Evolutionary conservation across 2,797 vertebrate genomes (phyloP).

Genomic region (Lagocephalus sceleratus): DNA sequence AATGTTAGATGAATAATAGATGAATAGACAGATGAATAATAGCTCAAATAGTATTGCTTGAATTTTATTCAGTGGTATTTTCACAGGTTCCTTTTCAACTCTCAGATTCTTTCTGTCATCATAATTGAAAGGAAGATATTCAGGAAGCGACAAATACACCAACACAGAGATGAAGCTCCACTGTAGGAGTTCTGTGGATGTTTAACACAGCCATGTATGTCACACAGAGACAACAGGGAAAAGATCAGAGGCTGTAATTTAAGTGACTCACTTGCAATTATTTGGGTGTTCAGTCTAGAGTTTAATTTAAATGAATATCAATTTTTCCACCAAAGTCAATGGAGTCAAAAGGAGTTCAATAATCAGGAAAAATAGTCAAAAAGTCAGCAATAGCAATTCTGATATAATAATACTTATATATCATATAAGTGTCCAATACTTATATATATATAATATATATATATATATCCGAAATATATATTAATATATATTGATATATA

Average conservation of each 20-base stretch:
- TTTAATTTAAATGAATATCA: slow-evolving; percentile 66
- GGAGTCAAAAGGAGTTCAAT: no score
- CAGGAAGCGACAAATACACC: slow-evolving; percentile 28
- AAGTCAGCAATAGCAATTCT: no score
- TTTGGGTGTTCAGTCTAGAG: slow-evolving; percentile 53
- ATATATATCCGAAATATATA: no score
- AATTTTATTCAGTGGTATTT: slow-evolving; percentile 36
- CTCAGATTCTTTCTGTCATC: slow-evolving; percentile 38
- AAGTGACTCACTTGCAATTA: slow-evolving; percentile 71
- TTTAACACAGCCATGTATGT: slow-evolving; percentile 33
- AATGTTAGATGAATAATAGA: slow-evolving; percentile 24
- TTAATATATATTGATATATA: no score
- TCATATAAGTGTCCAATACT: no score
- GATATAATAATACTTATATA: no score
- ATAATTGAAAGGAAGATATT: slow-evolving; percentile 49
- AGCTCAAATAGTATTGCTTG: slow-evolving; percentile 24
- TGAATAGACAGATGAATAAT: slow-evolving; percentile 24
- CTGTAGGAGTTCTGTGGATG: slow-evolving; percentile 19
- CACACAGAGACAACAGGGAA: slow-evolving; percentile 34
- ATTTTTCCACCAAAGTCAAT: no score
- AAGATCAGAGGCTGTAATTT: slow-evolving; percentile 53
- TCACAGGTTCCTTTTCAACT: slow-evolving; percentile 33
- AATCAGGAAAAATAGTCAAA: no score
- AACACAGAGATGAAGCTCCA: slow-evolving; percentile 28
- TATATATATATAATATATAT: no score